Base-by-base conservation (phyloP, 2,888 invertebrate genomes). In the Ectobius pallidus region DNA sequence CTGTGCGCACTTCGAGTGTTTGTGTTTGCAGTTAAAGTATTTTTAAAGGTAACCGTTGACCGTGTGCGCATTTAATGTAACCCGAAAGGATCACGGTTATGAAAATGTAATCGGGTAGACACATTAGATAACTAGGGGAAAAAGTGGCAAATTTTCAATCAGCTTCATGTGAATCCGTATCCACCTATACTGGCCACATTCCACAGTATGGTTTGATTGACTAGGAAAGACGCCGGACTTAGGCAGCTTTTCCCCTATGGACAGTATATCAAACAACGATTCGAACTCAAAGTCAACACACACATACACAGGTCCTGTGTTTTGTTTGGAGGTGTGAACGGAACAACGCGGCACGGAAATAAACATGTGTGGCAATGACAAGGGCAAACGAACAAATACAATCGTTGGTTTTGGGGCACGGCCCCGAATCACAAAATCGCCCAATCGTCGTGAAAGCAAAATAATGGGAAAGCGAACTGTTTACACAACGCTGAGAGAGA, bases 391-490 rank as follows among this genome's bases (percentile, higher is more conserved):
- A 44, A 65, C 44, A 65, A 65, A 65, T 46, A 65, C 65, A 65
- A 65, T 27, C 65, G 27, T 22, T 44, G 65, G 65, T 65, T 65
- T 65, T 65, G 65, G 65, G 65, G 65, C 65, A 65, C 65, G 65
- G 65, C 20, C 42, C 65, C 65, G 65, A 65, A 65, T 65, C 65
- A 65, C 65, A 65, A 65, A 65, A 65, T 65, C 65, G 65, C 65
- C 65, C 65, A 65, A 65, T 65, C 65, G 65, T 65, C 44, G 65
- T 65, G 34, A 65, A 65, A 65, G 65, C 65, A 65, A 65, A 65
- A 65, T 65, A 65, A 65, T 65, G 65, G 65, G 65, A 65, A 65
- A 65, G 46, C 27, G 65, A 65, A 44, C 18, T 46, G 65, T 65
- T 65, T 65, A 65, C 65, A 65, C 30, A 65, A 65, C 44, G 44